phyloP scores from a whole-genome alignment of 1,140 invertebrate species.

The Hestina assimilis region DNA sequence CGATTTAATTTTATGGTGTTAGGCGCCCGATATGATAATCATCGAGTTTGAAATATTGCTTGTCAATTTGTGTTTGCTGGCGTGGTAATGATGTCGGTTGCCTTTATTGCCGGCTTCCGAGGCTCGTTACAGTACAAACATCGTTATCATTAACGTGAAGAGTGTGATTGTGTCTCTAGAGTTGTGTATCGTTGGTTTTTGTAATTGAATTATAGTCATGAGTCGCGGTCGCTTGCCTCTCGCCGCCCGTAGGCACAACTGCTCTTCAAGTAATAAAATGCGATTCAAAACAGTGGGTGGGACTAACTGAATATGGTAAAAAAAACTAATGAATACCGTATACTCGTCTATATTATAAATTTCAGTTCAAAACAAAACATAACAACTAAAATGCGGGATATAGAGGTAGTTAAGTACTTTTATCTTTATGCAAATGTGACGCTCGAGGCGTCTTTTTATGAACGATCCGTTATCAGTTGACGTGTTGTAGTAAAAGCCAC shows the following conservation, averaged over 20 bases:
- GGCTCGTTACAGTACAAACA: constrained; percentile 46
- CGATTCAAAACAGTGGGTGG: constrained; percentile 19
- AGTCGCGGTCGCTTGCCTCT: constrained; percentile 26
- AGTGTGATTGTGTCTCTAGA: constrained; percentile 41
- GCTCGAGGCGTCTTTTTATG: constrained; percentile 26
- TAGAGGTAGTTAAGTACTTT: constrained; percentile 28
- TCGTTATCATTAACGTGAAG: constrained; percentile 45
- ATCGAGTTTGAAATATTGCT: constrained; percentile 61
- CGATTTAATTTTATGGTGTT: constrained; percentile 58
- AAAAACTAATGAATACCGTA: constrained; percentile 8
- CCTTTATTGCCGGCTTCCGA: constrained; percentile 54
- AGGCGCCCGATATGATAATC: constrained; percentile 55
- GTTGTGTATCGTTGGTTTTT: constrained; percentile 28
- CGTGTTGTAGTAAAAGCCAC: constrained; percentile 36
- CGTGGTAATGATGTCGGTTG: constrained; percentile 49
- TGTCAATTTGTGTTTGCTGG: constrained; percentile 56
- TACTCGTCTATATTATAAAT: constrained; percentile 14
- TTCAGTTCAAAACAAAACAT: constrained; percentile 23
- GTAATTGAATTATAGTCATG: constrained; percentile 39
- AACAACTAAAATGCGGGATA: constrained; percentile 20
- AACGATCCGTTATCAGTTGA: constrained; percentile 42
- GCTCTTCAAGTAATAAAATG: constrained; percentile 19
- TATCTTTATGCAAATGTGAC: constrained; percentile 34
- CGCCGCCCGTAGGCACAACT: constrained; percentile 7
- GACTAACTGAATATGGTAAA: constrained; percentile 3